Conservation (phyloP, 2,888 invertebrate species). For the Xestoiulus laeticollis region DNA sequence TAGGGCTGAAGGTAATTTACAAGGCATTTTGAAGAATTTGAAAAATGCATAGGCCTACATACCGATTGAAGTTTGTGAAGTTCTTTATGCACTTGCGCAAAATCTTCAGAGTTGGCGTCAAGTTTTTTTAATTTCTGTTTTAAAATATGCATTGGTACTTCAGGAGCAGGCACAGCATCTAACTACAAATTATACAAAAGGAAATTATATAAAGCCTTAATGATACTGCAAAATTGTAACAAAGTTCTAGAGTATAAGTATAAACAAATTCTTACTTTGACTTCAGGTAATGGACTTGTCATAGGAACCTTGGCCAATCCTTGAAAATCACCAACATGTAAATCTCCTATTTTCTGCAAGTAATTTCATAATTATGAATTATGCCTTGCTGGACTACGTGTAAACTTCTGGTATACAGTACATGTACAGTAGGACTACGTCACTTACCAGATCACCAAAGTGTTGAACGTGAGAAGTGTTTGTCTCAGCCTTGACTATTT, state of each 20-base stretch:
- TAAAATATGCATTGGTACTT: conserved; percentile 65
- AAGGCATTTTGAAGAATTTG: too few species aligned
- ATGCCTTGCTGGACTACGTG: neutral
- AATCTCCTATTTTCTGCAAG: conserved; percentile 54
- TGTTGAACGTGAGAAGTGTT: conserved; percentile 70
- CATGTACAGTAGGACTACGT: too few species aligned
- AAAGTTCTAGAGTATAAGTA: too few species aligned
- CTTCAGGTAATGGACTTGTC: conserved; percentile 52
- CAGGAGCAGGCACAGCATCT: conserved; percentile 64
- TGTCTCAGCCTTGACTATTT: conserved; percentile 68
- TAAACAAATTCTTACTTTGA: conserved; percentile 51
- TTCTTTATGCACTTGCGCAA: conserved; percentile 58
- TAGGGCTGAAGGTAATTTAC: neutral
- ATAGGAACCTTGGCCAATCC: neutral
- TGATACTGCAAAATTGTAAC: neutral
- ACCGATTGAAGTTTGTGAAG: conserved; percentile 61
- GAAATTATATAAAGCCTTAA: neutral
- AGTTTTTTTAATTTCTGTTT: conserved; percentile 60
- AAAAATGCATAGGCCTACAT: conserved; percentile 52
- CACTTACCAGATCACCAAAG: conserved; percentile 67
- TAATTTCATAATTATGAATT: conserved; percentile 22
- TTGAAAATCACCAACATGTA: conserved; percentile 58
- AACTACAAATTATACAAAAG: conserved; percentile 57
- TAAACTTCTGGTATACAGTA: too few species aligned
- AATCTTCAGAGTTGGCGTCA: conserved; percentile 59